Evolutionary conservation across 2,888 invertebrate genomes (phyloP).

Genomic region (Pseudolycoriella hygida): DNA sequence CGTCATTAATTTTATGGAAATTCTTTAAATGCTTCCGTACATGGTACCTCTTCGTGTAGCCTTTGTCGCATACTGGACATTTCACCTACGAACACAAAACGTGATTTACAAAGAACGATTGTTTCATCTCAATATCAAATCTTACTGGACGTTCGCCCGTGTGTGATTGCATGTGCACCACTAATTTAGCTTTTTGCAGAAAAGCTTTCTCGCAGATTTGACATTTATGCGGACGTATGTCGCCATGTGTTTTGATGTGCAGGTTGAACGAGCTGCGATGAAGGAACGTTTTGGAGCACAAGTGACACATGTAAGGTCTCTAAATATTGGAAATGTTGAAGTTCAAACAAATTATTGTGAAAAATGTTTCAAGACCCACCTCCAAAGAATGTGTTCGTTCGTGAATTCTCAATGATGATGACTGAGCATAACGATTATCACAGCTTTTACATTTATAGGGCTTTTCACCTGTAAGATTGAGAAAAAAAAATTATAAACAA

Average conservation of each 20-base stretch:
- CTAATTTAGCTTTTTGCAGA: conserved; percentile 9
- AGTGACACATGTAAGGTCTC: not conserved
- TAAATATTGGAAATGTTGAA: not conserved
- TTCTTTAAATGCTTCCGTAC: not conserved
- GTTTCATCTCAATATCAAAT: too few relatives aligned
- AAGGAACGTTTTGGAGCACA: not conserved
- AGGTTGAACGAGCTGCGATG: conserved; percentile 3
- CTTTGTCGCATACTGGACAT: not conserved
- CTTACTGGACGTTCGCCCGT: conserved; percentile 11
- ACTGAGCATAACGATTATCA: too few relatives aligned
- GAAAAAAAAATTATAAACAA: too few relatives aligned
- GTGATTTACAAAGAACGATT: too few relatives aligned
- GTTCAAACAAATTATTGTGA: too few relatives aligned
- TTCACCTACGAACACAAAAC: too few relatives aligned
- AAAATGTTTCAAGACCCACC: too few relatives aligned
- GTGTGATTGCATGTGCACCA: conserved; percentile 12
- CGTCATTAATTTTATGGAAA: not conserved
- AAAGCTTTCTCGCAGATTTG: conserved; percentile 10
- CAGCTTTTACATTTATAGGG: too few relatives aligned
- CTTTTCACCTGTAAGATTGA: too few relatives aligned
- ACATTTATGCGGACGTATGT: conserved; percentile 9
- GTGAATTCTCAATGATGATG: too few relatives aligned
- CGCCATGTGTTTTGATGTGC: conserved; percentile 9
- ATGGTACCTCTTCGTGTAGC: not conserved
- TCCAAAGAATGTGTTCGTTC: too few relatives aligned